Percentiles rank a stretch among this genome's conserved stretches.
These are phyloP conservation scores for Drosophila neotestacea DNA, from an alignment of 2,888 invertebrate genomes.

Conservation along the genomic window DNA sequence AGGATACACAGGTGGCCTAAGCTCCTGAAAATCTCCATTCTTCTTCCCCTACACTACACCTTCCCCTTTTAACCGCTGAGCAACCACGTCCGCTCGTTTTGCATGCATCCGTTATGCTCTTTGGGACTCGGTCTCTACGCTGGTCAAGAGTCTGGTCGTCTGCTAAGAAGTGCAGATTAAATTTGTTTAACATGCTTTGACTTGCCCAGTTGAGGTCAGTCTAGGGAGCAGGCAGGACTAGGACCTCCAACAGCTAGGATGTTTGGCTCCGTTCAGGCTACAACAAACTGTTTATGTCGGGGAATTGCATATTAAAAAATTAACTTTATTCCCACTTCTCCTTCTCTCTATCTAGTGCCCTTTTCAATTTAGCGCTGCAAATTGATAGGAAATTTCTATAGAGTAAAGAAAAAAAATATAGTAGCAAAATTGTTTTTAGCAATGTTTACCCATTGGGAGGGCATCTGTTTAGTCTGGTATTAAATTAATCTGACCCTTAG, in stretches of 20 bases:
- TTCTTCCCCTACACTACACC: neutral
- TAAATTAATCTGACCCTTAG: constrained; percentile 53
- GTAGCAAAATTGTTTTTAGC: constrained; percentile 28
- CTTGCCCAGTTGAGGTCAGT: constrained; percentile 60
- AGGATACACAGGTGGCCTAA: constrained; percentile 39
- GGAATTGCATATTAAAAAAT: constrained; percentile 78
- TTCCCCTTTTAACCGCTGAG: constrained; percentile 1
- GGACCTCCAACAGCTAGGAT: neutral
- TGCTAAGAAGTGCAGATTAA: constrained; percentile 79
- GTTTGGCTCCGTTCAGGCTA: neutral
- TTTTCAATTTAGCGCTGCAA: constrained; percentile 61
- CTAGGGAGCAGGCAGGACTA: constrained; percentile 21
- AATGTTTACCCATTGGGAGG: constrained; percentile 54
- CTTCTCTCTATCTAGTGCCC: constrained; percentile 2
- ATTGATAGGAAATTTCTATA: constrained; percentile 66
- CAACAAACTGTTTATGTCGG: constrained; percentile 40
- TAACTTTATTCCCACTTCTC: constrained; percentile 64
- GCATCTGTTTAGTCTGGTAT: constrained; percentile 30
- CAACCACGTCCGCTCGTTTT: constrained; percentile 63
- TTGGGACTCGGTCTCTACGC: neutral
- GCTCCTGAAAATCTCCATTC: neutral
- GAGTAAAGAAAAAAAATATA: neutral
- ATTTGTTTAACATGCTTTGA: constrained; percentile 80
- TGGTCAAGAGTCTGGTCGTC: constrained; percentile 51
- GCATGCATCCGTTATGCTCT: constrained; percentile 33